These are phyloP conservation scores for Tetraodon nigroviridis DNA, from an alignment of 2,113 vertebrate species.

Conservation along the genomic window DNA sequence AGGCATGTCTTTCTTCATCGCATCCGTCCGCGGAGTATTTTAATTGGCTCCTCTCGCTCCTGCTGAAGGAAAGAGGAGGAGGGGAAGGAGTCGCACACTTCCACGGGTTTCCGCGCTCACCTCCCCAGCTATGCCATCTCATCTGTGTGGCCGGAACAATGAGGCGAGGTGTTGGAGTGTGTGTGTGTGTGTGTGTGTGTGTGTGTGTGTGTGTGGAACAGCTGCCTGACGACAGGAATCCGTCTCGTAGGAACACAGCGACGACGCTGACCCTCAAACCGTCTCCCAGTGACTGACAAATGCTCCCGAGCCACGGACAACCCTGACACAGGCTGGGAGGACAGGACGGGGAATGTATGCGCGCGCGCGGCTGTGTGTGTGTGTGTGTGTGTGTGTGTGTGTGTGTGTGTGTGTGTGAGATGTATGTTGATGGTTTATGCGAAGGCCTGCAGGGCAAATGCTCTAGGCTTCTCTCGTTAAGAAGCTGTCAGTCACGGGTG, in stretches of 20 bases:
- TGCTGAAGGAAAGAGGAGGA: slow-evolving; percentile 36
- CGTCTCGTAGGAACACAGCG: slow-evolving; percentile 46
- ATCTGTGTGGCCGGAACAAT: slow-evolving; percentile 39
- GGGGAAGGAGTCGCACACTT: slow-evolving; percentile 6
- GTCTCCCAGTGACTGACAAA: slow-evolving; percentile 55
- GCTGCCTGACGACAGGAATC: slow-evolving; percentile 36
- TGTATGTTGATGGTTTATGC: slow-evolving; percentile 72
- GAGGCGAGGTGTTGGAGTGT: slow-evolving; percentile 24
- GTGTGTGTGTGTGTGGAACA: slow-evolving; percentile 48
- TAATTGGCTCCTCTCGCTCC: slow-evolving; percentile 69
- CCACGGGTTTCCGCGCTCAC: slow-evolving; percentile 64
- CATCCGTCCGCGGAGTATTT: slow-evolving; percentile 76
- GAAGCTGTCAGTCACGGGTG: slow-evolving; percentile 73
- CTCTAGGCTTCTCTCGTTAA: slow-evolving; percentile 74
- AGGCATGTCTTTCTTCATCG: slow-evolving; percentile 72
- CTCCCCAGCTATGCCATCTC: slow-evolving; percentile 60
- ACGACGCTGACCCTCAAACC: slow-evolving; percentile 31
- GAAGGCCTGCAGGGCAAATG: slow-evolving; percentile 71
- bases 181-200: slow-evolving; percentile 44
- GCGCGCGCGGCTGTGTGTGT: too few relatives aligned
- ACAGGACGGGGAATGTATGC: slow-evolving; percentile 23
- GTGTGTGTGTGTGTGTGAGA: slow-evolving; percentile 33
- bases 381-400: slow-evolving; percentile 30
- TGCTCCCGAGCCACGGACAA: slow-evolving; percentile 36
- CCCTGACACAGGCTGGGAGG: slow-evolving; percentile 41